Percentiles rank a stretch among this genome's conserved stretches.
Conservation (phyloP, 2,888 invertebrate genomes). For the Ryuthela nishihirai region DNA sequence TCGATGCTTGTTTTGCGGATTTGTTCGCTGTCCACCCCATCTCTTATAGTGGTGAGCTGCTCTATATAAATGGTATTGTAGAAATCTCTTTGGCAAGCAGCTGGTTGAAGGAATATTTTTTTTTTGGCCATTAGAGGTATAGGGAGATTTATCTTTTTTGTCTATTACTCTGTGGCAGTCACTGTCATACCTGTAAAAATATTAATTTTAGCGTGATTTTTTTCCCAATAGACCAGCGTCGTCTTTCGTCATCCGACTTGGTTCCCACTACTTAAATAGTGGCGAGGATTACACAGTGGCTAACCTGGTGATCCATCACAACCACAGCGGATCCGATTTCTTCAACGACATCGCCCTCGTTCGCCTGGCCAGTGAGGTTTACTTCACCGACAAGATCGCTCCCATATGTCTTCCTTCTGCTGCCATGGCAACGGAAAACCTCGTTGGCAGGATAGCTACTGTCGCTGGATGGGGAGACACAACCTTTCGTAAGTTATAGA, state of each 20-base stretch:
- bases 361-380: constrained; percentile 13
- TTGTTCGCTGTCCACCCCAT: no score
- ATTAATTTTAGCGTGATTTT: no score
- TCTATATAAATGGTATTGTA: no score
- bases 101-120: no score
- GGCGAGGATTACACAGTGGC: constrained; percentile 28
- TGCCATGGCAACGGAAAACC: background rate
- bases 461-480: constrained; percentile 32
- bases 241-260: constrained; percentile 22
- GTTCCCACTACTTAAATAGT: constrained; percentile 9
- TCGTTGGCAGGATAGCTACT: constrained; percentile 13
- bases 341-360: constrained; percentile 31
- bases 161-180: no score
- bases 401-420: constrained; percentile 21
- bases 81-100: no score
- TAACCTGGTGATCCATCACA: constrained; percentile 10
- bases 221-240: constrained; percentile 26
- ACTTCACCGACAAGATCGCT: constrained; percentile 15
- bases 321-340: constrained; percentile 16
- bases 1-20: no score
- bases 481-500: constrained; percentile 15
- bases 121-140: no score
- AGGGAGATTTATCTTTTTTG: no score
- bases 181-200: no score
- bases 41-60: no score